Conservation (phyloP, 2,888 invertebrate genomes). For the Cistogaster globosa region DNA sequence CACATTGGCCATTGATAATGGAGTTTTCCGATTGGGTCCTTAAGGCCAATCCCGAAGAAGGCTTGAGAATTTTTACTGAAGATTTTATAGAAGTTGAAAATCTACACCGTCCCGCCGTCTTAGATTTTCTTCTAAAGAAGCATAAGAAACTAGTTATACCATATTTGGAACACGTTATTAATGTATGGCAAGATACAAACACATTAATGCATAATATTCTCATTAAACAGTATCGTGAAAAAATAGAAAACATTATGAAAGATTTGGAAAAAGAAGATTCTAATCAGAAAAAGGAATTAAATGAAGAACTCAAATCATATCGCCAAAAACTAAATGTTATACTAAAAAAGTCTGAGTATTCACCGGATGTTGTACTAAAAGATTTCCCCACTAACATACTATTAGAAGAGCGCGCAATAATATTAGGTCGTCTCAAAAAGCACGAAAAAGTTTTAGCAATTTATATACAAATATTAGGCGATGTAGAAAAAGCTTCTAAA, state of each 20-base stretch:
- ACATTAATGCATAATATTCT: conserved; percentile 95
- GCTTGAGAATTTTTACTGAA: conserved; percentile 94
- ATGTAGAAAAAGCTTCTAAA: conserved; percentile 91
- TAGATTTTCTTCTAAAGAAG: conserved; percentile 93
- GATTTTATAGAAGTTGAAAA: conserved; percentile 94
- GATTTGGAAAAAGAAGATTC: conserved; percentile 76
- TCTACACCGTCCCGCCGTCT: conserved; percentile 93
- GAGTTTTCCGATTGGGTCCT: conserved; percentile 97
- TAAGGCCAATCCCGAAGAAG: conserved; percentile 92
- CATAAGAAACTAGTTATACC: conserved; percentile 93
- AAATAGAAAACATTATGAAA: conserved; percentile 84
- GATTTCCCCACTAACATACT: conserved; percentile 93
- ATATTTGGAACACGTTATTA: conserved; percentile 97
- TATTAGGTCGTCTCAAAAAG: conserved; percentile 93
- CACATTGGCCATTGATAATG: conserved; percentile 93
- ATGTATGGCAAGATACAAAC: conserved; percentile 93
- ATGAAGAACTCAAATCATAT: conserved; percentile 79
- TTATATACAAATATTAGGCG: conserved; percentile 94
- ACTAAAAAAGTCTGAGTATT: conserved; percentile 92
- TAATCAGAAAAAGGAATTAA: conserved; percentile 68
- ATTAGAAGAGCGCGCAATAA: conserved; percentile 96
- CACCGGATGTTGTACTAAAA: conserved; percentile 92
- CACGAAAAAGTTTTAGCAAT: conserved; percentile 97
- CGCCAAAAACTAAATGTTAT: conserved; percentile 88
- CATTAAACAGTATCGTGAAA: conserved; percentile 94